These are phyloP conservation scores for Carterocephalus palaemon DNA, from an alignment of 2,888 invertebrate species.

Conservation along the genomic window DNA sequence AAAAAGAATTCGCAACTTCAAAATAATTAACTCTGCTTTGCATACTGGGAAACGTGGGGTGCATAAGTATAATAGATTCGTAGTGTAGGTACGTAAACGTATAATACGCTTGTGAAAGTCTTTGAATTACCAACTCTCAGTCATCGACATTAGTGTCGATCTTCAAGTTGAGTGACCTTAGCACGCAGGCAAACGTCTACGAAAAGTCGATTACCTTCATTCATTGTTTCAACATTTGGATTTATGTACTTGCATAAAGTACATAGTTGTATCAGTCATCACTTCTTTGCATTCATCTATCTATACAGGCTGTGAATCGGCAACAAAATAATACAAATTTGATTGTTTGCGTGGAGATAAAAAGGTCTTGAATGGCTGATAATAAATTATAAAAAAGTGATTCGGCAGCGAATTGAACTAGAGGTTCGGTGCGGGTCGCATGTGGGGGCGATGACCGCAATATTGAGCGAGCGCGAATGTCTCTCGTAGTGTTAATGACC, in stretches of 20 bases:
- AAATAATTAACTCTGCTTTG: too few species aligned
- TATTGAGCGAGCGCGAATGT: slow-evolving; percentile 77
- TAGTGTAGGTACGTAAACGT: neutral
- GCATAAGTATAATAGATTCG: too few species aligned
- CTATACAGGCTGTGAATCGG: neutral
- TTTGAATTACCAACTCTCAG: slow-evolving; percentile 40
- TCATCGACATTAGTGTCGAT: slow-evolving; percentile 43
- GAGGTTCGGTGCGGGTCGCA: slow-evolving; percentile 45
- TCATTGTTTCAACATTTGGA: slow-evolving; percentile 36
- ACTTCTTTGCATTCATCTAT: slow-evolving; percentile 11
- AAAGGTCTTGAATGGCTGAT: slow-evolving; percentile 3
- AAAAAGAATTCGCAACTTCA: too few species aligned
- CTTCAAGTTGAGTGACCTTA: slow-evolving; percentile 47
- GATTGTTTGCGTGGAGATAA: slow-evolving; percentile 2
- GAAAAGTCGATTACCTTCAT: slow-evolving; percentile 41
- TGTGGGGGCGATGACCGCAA: slow-evolving; percentile 74
- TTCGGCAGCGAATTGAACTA: slow-evolving; percentile 28
- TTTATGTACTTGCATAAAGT: slow-evolving; percentile 13
- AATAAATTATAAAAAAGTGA: slow-evolving; percentile 20
- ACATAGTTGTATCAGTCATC: slow-evolving; percentile 6
- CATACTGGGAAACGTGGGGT: too few species aligned
- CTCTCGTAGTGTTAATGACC: slow-evolving; percentile 77
- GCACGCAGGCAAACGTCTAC: slow-evolving; percentile 39
- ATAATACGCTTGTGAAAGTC: slow-evolving; percentile 38
- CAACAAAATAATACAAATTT: neutral